Evolutionary conservation across 1,140 invertebrate species (phyloP), one percentile per base, ranked within the genome.

Genomic region (Papilio machaon): DNA sequence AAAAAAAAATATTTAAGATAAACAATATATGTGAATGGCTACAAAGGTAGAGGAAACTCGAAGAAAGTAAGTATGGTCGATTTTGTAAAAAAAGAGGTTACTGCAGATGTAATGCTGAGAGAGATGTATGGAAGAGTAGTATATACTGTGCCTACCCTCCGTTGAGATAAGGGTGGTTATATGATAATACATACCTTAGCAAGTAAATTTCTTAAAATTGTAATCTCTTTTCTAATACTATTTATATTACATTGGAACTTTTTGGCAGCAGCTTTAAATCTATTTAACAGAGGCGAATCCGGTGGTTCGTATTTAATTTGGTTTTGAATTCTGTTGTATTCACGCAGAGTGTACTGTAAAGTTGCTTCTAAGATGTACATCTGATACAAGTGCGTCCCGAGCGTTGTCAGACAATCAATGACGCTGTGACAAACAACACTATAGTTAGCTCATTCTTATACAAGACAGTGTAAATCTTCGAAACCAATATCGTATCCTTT

Each of bases 361-460:
- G 91, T 91, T 2, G 89, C 86, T 80, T 94, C 91, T 79, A 93
- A 83, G n/a, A 94, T 89, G 75, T 94, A 94, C 73, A 94, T 73
- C 80, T 94, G 93, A 82, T 92, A 90, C 47, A 94, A 75, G 75
- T 94, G 92, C 38, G 84, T 89, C 0, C 93, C 94, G n/a, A 94
- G 81, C n/a, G 89, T 82, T n/a, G 90, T 91, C 19, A 95, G 73
- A 82, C 91, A 94, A 78, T 92, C 90, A 38, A 91, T 60, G 5
- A 92, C 87, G 80, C 94, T 95, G 89, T 80, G 92, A 92, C 73
- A 64, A 77, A 82, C 67, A 70, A 73, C 15, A 19, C 49, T 80
- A 19, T 60, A 60, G 46, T 47, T 30, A 30, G 23, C 23, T 30
- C 23, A 30, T 30, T 30, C 23, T 30, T 30, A 30, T 30, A 30